phyloP scores from a whole-genome alignment of 2,888 invertebrate species.

The Scaptomyza reducta region DNA sequence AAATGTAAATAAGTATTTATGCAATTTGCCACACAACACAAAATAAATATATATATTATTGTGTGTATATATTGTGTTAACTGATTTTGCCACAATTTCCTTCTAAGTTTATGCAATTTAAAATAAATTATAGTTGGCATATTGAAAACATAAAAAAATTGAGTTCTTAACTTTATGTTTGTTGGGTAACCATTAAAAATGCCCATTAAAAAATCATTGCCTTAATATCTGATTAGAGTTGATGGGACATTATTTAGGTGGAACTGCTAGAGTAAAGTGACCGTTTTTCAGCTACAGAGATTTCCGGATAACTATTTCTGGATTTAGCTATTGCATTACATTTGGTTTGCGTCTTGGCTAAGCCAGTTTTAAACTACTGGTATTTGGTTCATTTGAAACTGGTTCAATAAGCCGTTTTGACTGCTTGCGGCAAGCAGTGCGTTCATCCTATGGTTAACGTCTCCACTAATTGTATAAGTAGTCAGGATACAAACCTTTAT shows the following conservation, averaged over 20 bases:
- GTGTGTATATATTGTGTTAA: conserved; percentile 38
- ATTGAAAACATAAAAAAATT: conserved; percentile 5
- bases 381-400: neutral
- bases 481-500: neutral
- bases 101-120: conserved; percentile 52
- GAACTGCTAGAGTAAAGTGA: accelerated
- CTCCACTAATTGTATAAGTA: neutral
- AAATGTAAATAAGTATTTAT: neutral
- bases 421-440: conserved; percentile 8
- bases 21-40: neutral
- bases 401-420: neutral
- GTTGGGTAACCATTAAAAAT: neutral
- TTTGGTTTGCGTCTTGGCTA: conserved; percentile 15
- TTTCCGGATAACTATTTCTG: neutral
- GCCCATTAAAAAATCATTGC: neutral
- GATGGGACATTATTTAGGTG: neutral
- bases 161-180: neutral
- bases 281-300: neutral
- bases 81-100: conserved; percentile 18
- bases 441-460: accelerated
- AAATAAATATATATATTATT: neutral
- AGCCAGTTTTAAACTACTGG: neutral
- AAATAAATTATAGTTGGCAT: conserved; percentile 32
- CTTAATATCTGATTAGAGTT: neutral
- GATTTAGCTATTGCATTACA: conserved; percentile 4